phyloP scores from a whole-genome alignment of 2,888 invertebrate genomes.

The Poecilus cupreus region DNA sequence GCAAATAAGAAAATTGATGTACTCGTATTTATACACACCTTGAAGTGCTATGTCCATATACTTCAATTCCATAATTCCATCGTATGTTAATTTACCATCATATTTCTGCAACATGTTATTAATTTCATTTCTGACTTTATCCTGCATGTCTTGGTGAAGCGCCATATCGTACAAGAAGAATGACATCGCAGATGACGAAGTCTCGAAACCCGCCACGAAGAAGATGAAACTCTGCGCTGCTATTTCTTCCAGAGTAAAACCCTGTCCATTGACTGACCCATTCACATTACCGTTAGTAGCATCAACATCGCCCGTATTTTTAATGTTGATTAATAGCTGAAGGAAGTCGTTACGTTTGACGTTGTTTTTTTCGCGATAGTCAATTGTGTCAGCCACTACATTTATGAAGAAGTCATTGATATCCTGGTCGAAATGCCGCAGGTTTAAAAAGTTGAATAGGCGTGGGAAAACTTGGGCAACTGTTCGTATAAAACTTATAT shows the following conservation, averaged over 20 bases:
- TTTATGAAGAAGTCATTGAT: constrained; percentile 71
- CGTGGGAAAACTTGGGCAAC: constrained; percentile 61
- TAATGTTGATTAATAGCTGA: constrained; percentile 71
- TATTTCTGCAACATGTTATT: constrained; percentile 24
- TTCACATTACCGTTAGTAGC: neutral
- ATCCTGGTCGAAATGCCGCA: constrained; percentile 62
- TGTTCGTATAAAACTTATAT: constrained; percentile 44
- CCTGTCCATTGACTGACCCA: neutral
- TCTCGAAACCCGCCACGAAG: constrained; percentile 44
- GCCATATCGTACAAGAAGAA: constrained; percentile 40
- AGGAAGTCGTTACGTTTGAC: constrained; percentile 75
- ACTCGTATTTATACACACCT: constrained; percentile 36
- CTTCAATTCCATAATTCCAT: constrained; percentile 39
- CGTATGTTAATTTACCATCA: constrained; percentile 54
- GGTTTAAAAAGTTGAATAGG: constrained; percentile 62
- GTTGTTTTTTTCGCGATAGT: constrained; percentile 72
- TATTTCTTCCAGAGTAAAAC: constrained; percentile 15
- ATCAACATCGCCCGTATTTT: constrained; percentile 41
- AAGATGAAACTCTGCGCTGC: constrained; percentile 22
- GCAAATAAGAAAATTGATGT: too few relatives aligned
- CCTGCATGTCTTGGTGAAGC: constrained; percentile 28
- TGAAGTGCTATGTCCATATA: constrained; percentile 35
- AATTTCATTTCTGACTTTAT: constrained; percentile 33
- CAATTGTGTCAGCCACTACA: constrained; percentile 71
- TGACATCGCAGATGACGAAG: constrained; percentile 3